These are phyloP conservation scores for Drosophila austrosaltans DNA, from an alignment of 2,888 invertebrate species.

Conservation along the genomic window DNA sequence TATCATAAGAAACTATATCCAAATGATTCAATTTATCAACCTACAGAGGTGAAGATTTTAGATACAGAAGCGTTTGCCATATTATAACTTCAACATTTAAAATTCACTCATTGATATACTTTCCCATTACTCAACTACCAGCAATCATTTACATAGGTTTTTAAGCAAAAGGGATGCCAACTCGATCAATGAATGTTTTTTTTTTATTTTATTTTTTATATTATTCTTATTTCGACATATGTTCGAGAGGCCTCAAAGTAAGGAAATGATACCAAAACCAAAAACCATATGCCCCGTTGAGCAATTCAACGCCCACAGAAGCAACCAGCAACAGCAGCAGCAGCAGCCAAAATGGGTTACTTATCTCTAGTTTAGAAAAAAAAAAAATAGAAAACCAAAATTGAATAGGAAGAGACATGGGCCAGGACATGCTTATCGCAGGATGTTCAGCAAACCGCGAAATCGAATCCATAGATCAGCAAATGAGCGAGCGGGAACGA, in stretches of 20 bases:
- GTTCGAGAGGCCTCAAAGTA: conserved; percentile 24
- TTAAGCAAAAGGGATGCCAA: conserved; percentile 1
- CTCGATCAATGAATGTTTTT: conserved; percentile 1
- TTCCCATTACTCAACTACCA: too few relatives aligned
- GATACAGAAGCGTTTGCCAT: too few relatives aligned
- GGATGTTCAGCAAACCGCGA: conserved; percentile 74
- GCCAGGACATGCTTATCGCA: conserved; percentile 58
- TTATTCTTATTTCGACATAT: conserved; percentile 29
- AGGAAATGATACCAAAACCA: background rate
- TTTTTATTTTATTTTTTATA: conserved; percentile 21
- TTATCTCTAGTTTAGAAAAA: conserved; percentile 26
- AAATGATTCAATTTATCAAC: too few relatives aligned
- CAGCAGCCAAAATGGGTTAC: conserved; percentile 37
- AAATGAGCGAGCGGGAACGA: conserved; percentile 18
- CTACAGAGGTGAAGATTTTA: too few relatives aligned
- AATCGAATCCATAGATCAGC: conserved; percentile 75
- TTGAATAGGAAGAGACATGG: conserved; percentile 37
- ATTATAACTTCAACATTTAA: too few relatives aligned
- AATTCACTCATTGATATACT: too few relatives aligned
- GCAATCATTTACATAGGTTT: too few relatives aligned
- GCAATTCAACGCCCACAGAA: conserved; percentile 34
- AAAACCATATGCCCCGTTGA: conserved; percentile 21
- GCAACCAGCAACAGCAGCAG: conserved; percentile 13
- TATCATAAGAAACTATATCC: too few relatives aligned
- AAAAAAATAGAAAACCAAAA: conserved; percentile 10